Conservation (phyloP, 2,797 vertebrate genomes). For the Arnoldichthys spilopterus region DNA sequence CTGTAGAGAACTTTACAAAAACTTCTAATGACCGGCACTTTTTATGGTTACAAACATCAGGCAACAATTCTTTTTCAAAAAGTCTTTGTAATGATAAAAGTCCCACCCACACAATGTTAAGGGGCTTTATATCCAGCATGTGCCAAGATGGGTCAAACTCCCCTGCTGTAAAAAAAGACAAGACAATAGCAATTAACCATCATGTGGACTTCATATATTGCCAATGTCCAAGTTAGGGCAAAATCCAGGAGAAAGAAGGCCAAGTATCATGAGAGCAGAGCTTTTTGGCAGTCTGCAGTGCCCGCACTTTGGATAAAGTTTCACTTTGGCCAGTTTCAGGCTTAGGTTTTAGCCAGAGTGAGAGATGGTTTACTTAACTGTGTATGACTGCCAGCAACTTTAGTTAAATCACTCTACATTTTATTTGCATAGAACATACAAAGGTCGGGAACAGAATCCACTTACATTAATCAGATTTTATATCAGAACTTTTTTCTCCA, state of each 20-base stretch:
- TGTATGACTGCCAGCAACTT: slow-evolving; percentile 38
- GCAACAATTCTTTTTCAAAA: background rate
- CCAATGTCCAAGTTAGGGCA: slow-evolving; percentile 19
- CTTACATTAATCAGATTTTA: slow-evolving; percentile 40
- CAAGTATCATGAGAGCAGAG: slow-evolving; percentile 10
- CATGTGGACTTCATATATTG: slow-evolving; percentile 19
- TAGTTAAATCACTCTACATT: slow-evolving; percentile 42
- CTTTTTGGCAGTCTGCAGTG: slow-evolving; percentile 21
- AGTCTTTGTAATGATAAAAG: background rate
- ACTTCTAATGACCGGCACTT: background rate
- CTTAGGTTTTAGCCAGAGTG: slow-evolving; percentile 26
- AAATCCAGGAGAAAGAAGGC: background rate
- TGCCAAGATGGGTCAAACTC: slow-evolving; percentile 13
- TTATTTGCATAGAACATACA: slow-evolving; percentile 41
- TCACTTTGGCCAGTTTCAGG: slow-evolving; percentile 20
- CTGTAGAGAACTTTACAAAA: background rate
- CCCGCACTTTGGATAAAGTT: slow-evolving; percentile 2
- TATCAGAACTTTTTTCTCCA: background rate
- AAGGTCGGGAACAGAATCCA: slow-evolving; percentile 24
- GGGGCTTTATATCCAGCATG: background rate
- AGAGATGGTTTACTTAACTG: slow-evolving; percentile 44
- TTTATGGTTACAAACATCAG: slow-evolving; percentile 8
- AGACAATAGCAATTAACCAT: slow-evolving; percentile 25
- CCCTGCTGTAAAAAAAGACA: slow-evolving; percentile 13
- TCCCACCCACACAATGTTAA: background rate